Evolutionary conservation across 2,113 vertebrate species (phyloP).

Genomic region (Microtus montanus): DNA sequence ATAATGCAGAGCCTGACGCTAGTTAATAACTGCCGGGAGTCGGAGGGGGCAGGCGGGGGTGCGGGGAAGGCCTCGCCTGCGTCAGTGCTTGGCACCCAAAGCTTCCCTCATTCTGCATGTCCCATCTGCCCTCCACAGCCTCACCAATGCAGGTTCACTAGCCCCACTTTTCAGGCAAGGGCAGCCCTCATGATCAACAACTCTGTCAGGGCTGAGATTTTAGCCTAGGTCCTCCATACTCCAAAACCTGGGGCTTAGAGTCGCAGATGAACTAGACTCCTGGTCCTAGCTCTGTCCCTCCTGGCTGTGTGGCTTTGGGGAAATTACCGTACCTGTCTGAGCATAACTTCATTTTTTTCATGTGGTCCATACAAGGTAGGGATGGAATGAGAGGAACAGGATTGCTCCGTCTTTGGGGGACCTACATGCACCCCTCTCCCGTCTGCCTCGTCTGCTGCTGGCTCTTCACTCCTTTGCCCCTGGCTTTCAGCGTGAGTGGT

Average conservation of each 20-base stretch:
- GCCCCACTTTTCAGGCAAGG: not conserved
- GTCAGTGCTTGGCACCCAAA: not conserved
- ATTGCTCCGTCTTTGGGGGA: not conserved
- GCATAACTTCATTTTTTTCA: not conserved
- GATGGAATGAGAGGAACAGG: not conserved
- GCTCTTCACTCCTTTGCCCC: not conserved
- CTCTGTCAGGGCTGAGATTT: not conserved
- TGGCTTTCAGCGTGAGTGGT: not conserved
- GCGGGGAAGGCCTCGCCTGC: not conserved
- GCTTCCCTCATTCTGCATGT: not conserved
- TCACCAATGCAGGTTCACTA: fast-evolving
- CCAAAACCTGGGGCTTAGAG: not conserved
- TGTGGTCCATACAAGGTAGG: no score
- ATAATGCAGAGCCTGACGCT: constrained; percentile 80
- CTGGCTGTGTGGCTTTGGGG: not conserved
- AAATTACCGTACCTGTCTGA: not conserved
- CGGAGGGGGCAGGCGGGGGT: not conserved
- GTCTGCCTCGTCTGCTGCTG: not conserved
- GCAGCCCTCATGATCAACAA: not conserved
- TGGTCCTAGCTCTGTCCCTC: not conserved
- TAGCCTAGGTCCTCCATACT: not conserved
- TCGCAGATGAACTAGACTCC: not conserved
- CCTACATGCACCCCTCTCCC: no score
- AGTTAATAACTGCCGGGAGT: constrained; percentile 60
- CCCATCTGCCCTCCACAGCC: not conserved